Evolutionary conservation across 2,888 invertebrate species (phyloP).

Genomic region (Mongoloraphidia duomilia): DNA sequence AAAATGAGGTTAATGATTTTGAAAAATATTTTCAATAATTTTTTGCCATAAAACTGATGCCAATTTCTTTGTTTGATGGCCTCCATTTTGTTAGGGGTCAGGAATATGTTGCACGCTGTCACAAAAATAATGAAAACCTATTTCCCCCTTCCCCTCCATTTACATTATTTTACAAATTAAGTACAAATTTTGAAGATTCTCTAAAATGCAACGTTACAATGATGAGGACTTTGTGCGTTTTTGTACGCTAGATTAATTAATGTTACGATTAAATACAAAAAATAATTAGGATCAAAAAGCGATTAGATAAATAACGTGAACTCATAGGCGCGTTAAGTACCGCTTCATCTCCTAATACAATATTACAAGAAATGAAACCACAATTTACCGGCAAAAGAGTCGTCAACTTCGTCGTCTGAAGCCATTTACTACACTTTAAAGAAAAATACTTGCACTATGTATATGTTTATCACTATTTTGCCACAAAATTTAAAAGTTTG

Average conservation of each 20-base stretch:
- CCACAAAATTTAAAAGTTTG: no score
- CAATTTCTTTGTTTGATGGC: slow-evolving; percentile 64
- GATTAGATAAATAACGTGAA: slow-evolving; percentile 19
- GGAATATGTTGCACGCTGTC: slow-evolving; percentile 46
- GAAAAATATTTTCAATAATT: no score
- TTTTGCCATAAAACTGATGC: slow-evolving; percentile 14
- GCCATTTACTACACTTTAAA: slow-evolving; percentile 41
- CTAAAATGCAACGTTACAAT: slow-evolving; percentile 1
- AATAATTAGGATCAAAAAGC: neutral
- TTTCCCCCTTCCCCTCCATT: slow-evolving; percentile 25
- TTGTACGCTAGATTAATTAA: neutral
- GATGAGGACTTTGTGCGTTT: no score
- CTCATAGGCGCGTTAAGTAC: slow-evolving; percentile 20
- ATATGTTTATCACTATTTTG: no score
- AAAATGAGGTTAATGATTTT: no score
- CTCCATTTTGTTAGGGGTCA: slow-evolving; percentile 68
- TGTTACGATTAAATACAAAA: neutral
- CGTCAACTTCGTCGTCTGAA: slow-evolving; percentile 78
- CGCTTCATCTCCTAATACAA: slow-evolving; percentile 23
- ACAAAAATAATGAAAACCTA: slow-evolving; percentile 36
- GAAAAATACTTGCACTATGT: neutral
- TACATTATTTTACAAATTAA: slow-evolving; percentile 25
- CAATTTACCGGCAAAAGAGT: slow-evolving; percentile 71
- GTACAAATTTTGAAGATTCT: slow-evolving; percentile 1
- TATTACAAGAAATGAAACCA: slow-evolving; percentile 23